Base-by-base conservation (phyloP, 2,113 vertebrate genomes). In the Numida meleagris region DNA sequence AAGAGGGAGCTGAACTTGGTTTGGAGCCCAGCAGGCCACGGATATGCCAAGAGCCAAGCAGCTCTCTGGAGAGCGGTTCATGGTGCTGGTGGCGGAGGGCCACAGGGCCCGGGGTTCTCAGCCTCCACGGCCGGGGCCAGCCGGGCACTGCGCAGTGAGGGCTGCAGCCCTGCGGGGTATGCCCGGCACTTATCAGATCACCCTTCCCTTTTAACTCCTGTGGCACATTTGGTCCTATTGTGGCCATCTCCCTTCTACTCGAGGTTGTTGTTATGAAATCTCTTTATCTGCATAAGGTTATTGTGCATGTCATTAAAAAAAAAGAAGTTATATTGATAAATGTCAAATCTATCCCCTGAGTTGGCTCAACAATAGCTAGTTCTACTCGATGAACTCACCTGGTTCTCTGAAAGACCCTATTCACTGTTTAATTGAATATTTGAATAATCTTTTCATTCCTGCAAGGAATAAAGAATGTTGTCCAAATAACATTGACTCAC, bases 351-450 rank as follows among this genome's bases (percentile, higher is more conserved):
- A 96, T 94, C 95, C 95, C 82, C 96, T 94, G 77, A 97, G 96
- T 95, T 95, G 95, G 95, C 88, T 95, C 93, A 91, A 98, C 98
- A 98, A 98, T 97, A 97, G 96, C 94, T 85, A 93, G 97, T 97
- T 97, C 95, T 92, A 94, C 92, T 76, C 90, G 97, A 97, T 96
- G 96, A 98, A 98, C 98, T 95, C 97, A 98, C 98, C 98, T 99
- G 98, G 98, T 98, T 98, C 98, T 98, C 98, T 98, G 98, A 98
- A 97, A 97, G 98, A 98, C 98, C 97, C 98, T 98, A 99, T 99
- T 99, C 99, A 99, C 96, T 95, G 97, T 98, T 98, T 99, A 99
- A 99, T 99, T 99, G 99, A 99, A 99, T 99, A 99, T 98, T 98
- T 99, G 98, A 99, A 99, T 99, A 99, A 99, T 99, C 98, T 98